Base-by-base conservation (phyloP, 2,113 vertebrate species). In the Gulo gulo region DNA sequence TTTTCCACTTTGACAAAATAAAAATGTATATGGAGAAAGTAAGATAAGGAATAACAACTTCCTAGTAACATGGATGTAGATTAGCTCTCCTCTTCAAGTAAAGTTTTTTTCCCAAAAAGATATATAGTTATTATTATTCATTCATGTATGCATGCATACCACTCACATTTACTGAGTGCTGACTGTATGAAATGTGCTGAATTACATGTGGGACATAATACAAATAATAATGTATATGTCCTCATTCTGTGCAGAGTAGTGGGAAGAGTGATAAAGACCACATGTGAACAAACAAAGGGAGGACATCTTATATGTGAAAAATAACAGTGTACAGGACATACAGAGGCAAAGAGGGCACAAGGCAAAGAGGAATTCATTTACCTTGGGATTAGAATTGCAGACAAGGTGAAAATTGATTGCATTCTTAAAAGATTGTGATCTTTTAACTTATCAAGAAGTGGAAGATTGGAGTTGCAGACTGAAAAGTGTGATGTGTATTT, bases 271-370 rank as follows among this genome's bases (percentile, higher is more conserved):
- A 34, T 12, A 84, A 34, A 65, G 12, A 55, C 10, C 16, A 0
- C 1, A 2, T 0, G 0, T 23, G 14, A 67, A 76, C 36, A 59
- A 67, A 84, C 0, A 1, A 8, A 74, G 3, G 1, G 16, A 3
- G 4, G 59, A 0, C 0, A 26, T 4, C 39, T 52, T 10, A 0
- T 26, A 1, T 23, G 6, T 42, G 39, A 36, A 26, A 71, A 50
- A 47, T 65, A 50, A 10, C 52, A 8, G 6, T 31, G 8, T 6
- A 29, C 11, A 52, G 10, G 39, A 6, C 11, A 31, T 4, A n/a
- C 11, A 1, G 24, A 52, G 12, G 3, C 20, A 7, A 47, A 50
- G 8, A 16, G 0, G 7, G 18, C 2, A 4, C 15, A 63, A 21
- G 20, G 8, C 18, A 34, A 50, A 92, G 31, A 34, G 0, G 0